Base-by-base conservation (phyloP, 2,888 invertebrate genomes). In the Pseudococcus longispinus region DNA sequence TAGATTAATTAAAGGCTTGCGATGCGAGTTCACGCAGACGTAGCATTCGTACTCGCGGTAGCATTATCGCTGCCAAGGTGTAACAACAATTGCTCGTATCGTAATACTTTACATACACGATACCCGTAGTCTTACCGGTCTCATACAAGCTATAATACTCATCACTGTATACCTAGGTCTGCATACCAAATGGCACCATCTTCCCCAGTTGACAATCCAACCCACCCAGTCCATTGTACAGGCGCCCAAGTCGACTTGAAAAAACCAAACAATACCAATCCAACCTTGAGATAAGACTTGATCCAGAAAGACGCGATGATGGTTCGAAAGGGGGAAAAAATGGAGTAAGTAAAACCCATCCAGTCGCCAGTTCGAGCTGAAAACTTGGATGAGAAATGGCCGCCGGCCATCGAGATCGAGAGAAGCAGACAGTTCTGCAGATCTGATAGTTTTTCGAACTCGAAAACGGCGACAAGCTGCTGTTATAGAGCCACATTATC, bases 371-470 rank as follows among this genome's bases (percentile, higher is more conserved):
- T 9, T 23, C 23, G 26, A 37, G 29, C 26, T 70, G 70, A 84
- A 55, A 86, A 86, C 18, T 77, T 60, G 77, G 86, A 86, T 86
- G 86, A 86, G 86, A 80, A 86, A 55, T 44, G 44, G 44, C 86
- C 51, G 26, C 15, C 29, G 80, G 86, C 77, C 80, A 86, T 51
- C 77, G 51, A 80, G 15, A 15, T 46, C 46, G 46, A 46, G 13
- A 46, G 60, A 60, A 60, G 32, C 86, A 44, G 86, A 77, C 80
- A 77, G 44, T 86, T 77, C 77, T 80, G 51, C 80, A 46, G 80
- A 74, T 77, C 86, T 70, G 26, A 37, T 29, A 4, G 77, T 29
- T 20, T 86, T 32, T 46, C 46, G 51, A 46, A 80, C 44, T 77
- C 51, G 26, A 85, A 70, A 70, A 85, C 70, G 85, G 74, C 70